These are phyloP conservation scores for Drosophila kokeensis DNA, from an alignment of 2,888 invertebrate genomes.

Conservation along the genomic window DNA sequence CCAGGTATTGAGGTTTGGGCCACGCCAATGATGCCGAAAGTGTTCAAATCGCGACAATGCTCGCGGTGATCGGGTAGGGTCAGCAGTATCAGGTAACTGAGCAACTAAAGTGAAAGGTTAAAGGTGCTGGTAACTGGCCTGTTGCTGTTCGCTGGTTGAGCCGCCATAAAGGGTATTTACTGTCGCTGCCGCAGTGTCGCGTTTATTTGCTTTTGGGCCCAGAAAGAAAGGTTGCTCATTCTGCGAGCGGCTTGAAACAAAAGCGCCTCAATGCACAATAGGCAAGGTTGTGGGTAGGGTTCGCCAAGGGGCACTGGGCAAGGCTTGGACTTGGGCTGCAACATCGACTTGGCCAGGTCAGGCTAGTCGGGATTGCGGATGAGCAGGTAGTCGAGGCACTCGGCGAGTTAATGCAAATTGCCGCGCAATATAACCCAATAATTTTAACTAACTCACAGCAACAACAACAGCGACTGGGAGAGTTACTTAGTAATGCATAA, in stretches of 20 bases:
- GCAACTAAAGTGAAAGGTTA: slow-evolving; percentile 54
- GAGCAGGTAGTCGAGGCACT: slow-evolving; percentile 31
- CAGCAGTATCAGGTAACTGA: slow-evolving; percentile 35
- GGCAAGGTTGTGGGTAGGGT: slow-evolving; percentile 79
- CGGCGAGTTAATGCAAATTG: slow-evolving; percentile 81
- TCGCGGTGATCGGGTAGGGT: slow-evolving; percentile 49
- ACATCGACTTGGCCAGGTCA: slow-evolving; percentile 39
- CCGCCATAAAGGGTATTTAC: slow-evolving; percentile 80
- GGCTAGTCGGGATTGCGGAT: not conserved
- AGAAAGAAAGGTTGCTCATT: slow-evolving; percentile 43
- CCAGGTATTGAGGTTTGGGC: slow-evolving; percentile 57
- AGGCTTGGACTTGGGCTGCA: slow-evolving; percentile 65
- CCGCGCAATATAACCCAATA: slow-evolving; percentile 82
- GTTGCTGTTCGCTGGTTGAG: slow-evolving; percentile 12
- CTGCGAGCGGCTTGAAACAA: slow-evolving; percentile 56
- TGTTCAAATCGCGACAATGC: slow-evolving; percentile 60
- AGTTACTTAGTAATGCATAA: slow-evolving; percentile 77
- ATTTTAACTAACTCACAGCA: slow-evolving; percentile 70
- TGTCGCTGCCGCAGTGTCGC: slow-evolving; percentile 78
- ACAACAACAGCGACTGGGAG: slow-evolving; percentile 23
- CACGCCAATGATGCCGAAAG: slow-evolving; percentile 56
- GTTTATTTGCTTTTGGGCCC: slow-evolving; percentile 57
- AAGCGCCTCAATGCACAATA: slow-evolving; percentile 68
- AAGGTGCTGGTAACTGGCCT: slow-evolving; percentile 27
- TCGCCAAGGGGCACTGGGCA: slow-evolving; percentile 47